These are phyloP conservation scores for Athene noctua DNA, from an alignment of 2,113 vertebrate species.

Conservation along the genomic window DNA sequence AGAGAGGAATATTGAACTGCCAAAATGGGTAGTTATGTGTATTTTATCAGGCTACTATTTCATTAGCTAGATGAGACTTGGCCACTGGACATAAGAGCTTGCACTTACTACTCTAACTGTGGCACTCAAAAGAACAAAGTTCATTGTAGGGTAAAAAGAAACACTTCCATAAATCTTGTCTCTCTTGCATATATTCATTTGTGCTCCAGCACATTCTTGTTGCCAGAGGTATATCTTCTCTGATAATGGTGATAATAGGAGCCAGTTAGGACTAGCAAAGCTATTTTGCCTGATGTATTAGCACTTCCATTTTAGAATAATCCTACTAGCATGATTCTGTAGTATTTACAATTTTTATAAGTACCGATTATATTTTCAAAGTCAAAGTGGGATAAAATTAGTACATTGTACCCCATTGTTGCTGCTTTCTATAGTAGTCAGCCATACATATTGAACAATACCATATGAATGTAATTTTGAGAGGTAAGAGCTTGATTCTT, in stretches of 20 bases:
- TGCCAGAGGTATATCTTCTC: slow-evolving; percentile 66
- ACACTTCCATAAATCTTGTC: slow-evolving; percentile 15
- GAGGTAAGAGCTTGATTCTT: slow-evolving; percentile 74
- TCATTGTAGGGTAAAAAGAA: slow-evolving; percentile 2
- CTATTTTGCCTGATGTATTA: slow-evolving; percentile 76
- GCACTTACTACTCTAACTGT: not conserved
- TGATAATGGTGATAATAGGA: slow-evolving; percentile 71
- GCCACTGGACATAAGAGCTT: not conserved
- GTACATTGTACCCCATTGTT: slow-evolving; percentile 69
- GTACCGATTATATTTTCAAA: slow-evolving; percentile 78
- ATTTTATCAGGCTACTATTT: not conserved
- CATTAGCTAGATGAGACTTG: not conserved
- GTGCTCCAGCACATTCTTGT: slow-evolving; percentile 53
- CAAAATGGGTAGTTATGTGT: not conserved
- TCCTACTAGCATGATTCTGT: slow-evolving; percentile 72
- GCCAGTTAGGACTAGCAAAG: slow-evolving; percentile 67
- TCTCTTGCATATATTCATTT: slow-evolving; percentile 41
- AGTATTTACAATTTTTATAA: slow-evolving; percentile 78
- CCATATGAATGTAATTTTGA: slow-evolving; percentile 72
- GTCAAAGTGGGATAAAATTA: slow-evolving; percentile 79
- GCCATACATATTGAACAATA: slow-evolving; percentile 75
- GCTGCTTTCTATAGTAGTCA: slow-evolving; percentile 70
- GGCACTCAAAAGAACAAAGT: not conserved
- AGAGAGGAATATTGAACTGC: not conserved
- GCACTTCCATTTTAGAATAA: slow-evolving; percentile 74